A percentile compares a stretch with the other conserved stretches of the same genome.
phyloP scores from a whole-genome alignment of 2,888 invertebrate species.

The Mechanitis mazaeus region DNA sequence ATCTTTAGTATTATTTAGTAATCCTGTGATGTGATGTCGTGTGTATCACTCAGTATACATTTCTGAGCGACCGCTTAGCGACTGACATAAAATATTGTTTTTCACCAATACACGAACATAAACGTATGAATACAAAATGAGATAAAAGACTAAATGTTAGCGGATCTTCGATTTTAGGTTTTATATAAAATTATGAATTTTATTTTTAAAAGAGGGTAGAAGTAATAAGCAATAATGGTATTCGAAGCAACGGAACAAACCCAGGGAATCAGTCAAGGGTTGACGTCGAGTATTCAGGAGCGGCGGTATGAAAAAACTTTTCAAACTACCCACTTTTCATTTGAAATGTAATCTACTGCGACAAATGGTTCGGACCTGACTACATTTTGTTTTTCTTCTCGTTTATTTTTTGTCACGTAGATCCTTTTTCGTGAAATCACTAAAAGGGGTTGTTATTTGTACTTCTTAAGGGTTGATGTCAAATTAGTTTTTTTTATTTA shows the following conservation, averaged over 20 bases:
- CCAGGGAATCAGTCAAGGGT: slow-evolving; percentile 62
- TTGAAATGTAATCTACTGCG: slow-evolving; percentile 67
- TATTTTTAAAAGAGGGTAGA: not conserved
- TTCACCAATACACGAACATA: slow-evolving; percentile 22
- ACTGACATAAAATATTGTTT: slow-evolving; percentile 47
- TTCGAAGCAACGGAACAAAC: slow-evolving; percentile 13
- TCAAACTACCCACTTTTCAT: slow-evolving; percentile 69
- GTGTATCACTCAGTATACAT: slow-evolving; percentile 39
- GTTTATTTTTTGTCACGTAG: slow-evolving; percentile 18
- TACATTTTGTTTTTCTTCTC: slow-evolving; percentile 35
- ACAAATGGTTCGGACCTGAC: slow-evolving; percentile 68
- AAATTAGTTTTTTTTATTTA: not conserved
- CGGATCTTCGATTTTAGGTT: not conserved
- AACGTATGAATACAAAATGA: slow-evolving; percentile 11
- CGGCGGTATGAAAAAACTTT: slow-evolving; percentile 50
- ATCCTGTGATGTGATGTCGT: not conserved
- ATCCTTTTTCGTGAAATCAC: slow-evolving; percentile 20
- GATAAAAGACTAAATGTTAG: not conserved
- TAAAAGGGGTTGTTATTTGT: slow-evolving; percentile 13
- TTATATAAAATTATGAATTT: not conserved
- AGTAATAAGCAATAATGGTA: not conserved
- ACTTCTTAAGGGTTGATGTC: slow-evolving; percentile 5
- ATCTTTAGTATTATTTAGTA: too few relatives aligned
- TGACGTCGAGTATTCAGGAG: slow-evolving; percentile 61
- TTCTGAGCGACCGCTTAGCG: slow-evolving; percentile 64